Evolutionary conservation across 2,888 invertebrate species (phyloP), one percentile per base, ranked within the genome.

Genomic region (Drosophila fulvimacula): DNA sequence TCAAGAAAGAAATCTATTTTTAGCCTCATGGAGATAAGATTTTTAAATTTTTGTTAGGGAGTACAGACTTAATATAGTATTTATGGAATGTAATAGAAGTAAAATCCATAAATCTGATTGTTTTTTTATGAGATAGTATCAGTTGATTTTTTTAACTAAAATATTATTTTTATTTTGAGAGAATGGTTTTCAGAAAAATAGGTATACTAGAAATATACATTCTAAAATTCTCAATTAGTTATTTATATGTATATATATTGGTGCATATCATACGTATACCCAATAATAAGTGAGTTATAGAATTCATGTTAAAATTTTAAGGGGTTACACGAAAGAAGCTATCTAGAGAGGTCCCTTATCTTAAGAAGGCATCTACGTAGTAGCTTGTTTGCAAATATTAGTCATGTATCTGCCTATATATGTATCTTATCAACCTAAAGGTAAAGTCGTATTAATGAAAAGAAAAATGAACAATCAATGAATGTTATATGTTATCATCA

Each of bases 401-500:
- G n/a, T 58, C 58, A 76, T 51, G n/a, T 34, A 24, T 38, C 6
- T 41, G 17, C 6, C 27, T 6, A 30, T 30, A 7, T 30, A 30
- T 30, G 6, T 30, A 30, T 7, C 41, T 62, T 79, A 68, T 75
- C 67, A 46, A 13, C 9, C 10, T 13, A 61, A 15, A 7, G 11
- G 36, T 27, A 34, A 7, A 6, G 61, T 30, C 7, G 7, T 17
- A 30, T 21, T 46, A 42, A 46, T 21, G 27, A 27, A 34, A 48
- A 10, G 11, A 0, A 46, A 24, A 36, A 19, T 30, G 1, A 39
- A 42, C 36, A 60, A 44, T 62, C 42, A 59, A 61, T 34, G 56
- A 59, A 61, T 34, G 56, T 24, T 21, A 30, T 17, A 27, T 51
- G 48, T 69, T 81, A 81, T 83, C 73, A 65, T n/a, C 27, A 27